phyloP scores from a whole-genome alignment of 2,888 invertebrate genomes.

The Drosophila kanekoi region DNA sequence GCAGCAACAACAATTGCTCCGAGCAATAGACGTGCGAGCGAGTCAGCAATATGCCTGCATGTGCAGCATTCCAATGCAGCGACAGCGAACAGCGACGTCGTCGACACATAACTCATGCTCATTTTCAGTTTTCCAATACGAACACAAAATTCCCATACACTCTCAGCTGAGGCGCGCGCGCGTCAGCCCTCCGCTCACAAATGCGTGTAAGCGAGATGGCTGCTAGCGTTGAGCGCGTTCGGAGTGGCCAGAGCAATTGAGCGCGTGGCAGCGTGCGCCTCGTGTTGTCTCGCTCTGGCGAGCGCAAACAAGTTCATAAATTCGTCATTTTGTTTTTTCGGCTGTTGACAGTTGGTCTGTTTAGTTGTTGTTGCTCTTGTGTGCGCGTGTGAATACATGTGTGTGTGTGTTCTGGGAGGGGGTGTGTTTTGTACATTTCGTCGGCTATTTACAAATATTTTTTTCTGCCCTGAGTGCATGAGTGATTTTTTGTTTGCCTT shows the following conservation, averaged over 20 bases:
- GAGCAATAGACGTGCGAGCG: slow-evolving; percentile 49
- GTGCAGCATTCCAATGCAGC: slow-evolving; percentile 51
- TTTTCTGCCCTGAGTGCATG: slow-evolving; percentile 15
- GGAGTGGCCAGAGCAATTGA: slow-evolving; percentile 41
- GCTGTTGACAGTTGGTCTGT: slow-evolving; percentile 81
- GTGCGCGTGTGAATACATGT: slow-evolving; percentile 7
- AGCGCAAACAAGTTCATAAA: slow-evolving; percentile 76
- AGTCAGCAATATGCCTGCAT: slow-evolving; percentile 37
- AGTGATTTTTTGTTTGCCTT: slow-evolving; percentile 16
- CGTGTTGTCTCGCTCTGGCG: slow-evolving; percentile 58
- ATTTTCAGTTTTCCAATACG: slow-evolving; percentile 59
- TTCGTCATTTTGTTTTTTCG: slow-evolving; percentile 84
- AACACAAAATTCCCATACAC: slow-evolving; percentile 68
- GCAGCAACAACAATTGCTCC: slow-evolving; percentile 4
- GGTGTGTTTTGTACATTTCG: slow-evolving; percentile 69
- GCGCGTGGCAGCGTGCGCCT: slow-evolving; percentile 10
- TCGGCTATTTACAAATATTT: slow-evolving; percentile 60
- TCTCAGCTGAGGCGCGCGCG: slow-evolving; percentile 43
- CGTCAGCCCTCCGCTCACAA: neutral
- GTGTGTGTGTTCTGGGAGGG: slow-evolving; percentile 36
- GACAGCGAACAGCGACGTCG: slow-evolving; percentile 26
- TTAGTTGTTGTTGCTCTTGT: slow-evolving; percentile 49
- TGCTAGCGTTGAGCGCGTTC: slow-evolving; percentile 21
- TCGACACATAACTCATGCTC: slow-evolving; percentile 64
- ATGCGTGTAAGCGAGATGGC: slow-evolving; percentile 58